A percentile compares a stretch with the other conserved stretches of the same genome.
Conservation (phyloP, 2,888 invertebrate genomes). For the Hemicrepidius hirtus region DNA sequence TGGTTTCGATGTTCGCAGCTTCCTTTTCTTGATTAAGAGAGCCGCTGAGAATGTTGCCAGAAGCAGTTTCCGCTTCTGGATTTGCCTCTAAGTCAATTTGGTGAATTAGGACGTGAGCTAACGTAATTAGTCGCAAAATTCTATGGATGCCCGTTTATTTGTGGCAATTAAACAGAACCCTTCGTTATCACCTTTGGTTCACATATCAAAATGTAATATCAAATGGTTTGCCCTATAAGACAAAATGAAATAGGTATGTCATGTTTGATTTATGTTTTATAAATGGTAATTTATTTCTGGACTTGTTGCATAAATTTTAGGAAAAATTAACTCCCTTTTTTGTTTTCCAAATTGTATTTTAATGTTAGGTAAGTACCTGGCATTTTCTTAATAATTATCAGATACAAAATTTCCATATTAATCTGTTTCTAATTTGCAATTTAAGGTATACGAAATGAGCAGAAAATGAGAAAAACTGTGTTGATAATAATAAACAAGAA, state of each 20-base stretch:
- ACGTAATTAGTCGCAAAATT: conserved; percentile 32
- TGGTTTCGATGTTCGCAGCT: conserved; percentile 17
- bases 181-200: conserved; percentile 31
- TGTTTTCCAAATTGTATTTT: background rate
- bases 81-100: conserved; percentile 28
- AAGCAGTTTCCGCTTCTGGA: conserved; percentile 9
- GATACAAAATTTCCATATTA: background rate
- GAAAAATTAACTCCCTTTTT: too few species aligned
- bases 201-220: conserved; percentile 18
- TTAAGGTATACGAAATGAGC: background rate
- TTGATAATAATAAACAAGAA: too few species aligned
- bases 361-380: background rate
- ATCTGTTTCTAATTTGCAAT: background rate
- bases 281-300: background rate
- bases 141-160: conserved; percentile 31
- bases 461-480: background rate
- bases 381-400: background rate
- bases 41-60: background rate
- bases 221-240: background rate
- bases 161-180: conserved; percentile 27
- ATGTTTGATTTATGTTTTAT: background rate
- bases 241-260: conserved; percentile 6
- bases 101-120: conserved; percentile 35
- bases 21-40: conserved; percentile 30
- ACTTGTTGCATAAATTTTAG: background rate